Conservation (phyloP, 2,888 invertebrate species). For the Agonum fuliginosum region DNA sequence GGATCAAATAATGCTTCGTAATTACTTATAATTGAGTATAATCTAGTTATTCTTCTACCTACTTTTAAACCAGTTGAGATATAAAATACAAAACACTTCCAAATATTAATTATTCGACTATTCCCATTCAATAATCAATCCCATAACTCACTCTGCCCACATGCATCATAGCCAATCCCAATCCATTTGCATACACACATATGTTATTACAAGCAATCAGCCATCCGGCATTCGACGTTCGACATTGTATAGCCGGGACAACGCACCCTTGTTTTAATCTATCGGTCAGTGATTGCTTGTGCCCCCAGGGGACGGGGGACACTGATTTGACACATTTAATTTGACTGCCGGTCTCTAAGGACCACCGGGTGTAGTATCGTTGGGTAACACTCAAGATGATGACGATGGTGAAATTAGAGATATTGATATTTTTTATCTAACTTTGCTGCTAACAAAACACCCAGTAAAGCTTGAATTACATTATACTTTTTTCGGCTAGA, state of each 20-base stretch:
- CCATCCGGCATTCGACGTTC: conserved; percentile 27
- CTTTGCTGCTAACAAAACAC: too few relatives aligned
- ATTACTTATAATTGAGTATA: too few relatives aligned
- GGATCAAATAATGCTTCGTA: too few relatives aligned
- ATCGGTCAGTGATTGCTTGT: conserved; percentile 42
- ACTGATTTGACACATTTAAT: conserved; percentile 70
- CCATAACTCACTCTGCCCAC: not conserved
- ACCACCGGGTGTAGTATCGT: too few relatives aligned
- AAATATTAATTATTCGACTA: not conserved
- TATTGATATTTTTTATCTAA: too few relatives aligned
- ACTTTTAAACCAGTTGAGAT: not conserved
- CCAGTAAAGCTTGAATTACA: too few relatives aligned
- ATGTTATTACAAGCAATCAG: conserved; percentile 39
- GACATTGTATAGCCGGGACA: conserved; percentile 49
- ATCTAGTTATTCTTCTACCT: too few relatives aligned
- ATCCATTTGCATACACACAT: conserved; percentile 36
- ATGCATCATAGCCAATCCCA: conserved; percentile 7
- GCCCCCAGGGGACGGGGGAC: conserved; percentile 42
- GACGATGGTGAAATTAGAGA: too few relatives aligned
- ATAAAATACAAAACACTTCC: not conserved
- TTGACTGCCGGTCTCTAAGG: conserved; percentile 67
- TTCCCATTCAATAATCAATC: not conserved
- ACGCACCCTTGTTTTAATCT: conserved; percentile 56
- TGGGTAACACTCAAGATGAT: too few relatives aligned
- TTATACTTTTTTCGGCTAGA: too few relatives aligned